Evolutionary conservation across 2,797 vertebrate species (phyloP).

Genomic region (Enteromius radiatus): DNA sequence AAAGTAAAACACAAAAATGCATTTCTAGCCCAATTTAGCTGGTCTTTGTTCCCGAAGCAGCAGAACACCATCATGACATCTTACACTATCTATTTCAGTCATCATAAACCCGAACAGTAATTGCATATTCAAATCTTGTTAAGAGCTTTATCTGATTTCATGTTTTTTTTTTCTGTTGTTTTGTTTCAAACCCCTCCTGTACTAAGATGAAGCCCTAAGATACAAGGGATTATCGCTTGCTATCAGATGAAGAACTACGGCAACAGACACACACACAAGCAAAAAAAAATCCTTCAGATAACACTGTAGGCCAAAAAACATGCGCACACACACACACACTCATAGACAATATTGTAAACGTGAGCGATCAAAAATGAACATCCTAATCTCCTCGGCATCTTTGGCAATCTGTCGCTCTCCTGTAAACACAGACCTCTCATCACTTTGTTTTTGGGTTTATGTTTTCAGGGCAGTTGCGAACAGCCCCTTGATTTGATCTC

Average conservation of each 20-base stretch:
- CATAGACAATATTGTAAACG: conserved; percentile 61
- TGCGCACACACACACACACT: not conserved
- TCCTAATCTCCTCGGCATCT: conserved; percentile 70
- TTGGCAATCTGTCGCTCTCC: conserved; percentile 62
- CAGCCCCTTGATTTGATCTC: conserved; percentile 27
- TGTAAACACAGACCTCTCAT: conserved; percentile 51
- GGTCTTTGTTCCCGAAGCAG: conserved; percentile 19
- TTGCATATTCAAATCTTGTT: conserved; percentile 72
- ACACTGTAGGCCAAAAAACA: conserved; percentile 61
- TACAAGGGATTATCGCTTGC: conserved; percentile 69
- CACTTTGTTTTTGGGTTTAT: conserved; percentile 26
- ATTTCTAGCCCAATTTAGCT: conserved; percentile 14
- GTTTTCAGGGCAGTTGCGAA: conserved; percentile 2
- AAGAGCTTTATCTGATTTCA: conserved; percentile 71
- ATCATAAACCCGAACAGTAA: conserved; percentile 63
- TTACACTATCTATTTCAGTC: conserved; percentile 65
- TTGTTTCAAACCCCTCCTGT: conserved; percentile 61
- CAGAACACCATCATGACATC: conserved; percentile 56
- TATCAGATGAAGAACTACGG: conserved; percentile 55
- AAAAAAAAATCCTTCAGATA: conserved; percentile 58
- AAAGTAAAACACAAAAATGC: conserved; percentile 30
- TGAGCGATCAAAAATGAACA: conserved; percentile 68
- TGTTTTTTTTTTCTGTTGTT: conserved; percentile 67
- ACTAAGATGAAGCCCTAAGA: conserved; percentile 69
- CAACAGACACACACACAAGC: conserved; percentile 56